phyloP scores from a whole-genome alignment of 2,888 invertebrate species.

The Chrysopilus asiliformis region DNA sequence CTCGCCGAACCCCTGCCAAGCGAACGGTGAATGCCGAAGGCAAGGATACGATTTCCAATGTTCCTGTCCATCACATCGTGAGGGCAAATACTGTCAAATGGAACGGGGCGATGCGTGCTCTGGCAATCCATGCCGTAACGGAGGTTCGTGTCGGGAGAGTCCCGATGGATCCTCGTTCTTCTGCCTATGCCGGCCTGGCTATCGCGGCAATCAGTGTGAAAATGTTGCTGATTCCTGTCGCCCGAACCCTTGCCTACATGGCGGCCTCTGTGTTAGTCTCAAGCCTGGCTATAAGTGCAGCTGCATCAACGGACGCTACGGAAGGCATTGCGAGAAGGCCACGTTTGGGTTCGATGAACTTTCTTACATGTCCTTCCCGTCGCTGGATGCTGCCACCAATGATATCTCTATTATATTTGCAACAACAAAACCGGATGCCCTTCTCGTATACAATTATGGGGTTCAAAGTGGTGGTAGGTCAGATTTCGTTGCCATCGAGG shows the following conservation, averaged over 20 bases:
- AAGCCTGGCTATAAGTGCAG: slow-evolving; percentile 77
- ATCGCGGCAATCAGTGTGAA: slow-evolving; percentile 83
- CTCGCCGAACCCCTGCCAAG: slow-evolving; percentile 74
- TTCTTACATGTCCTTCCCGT: slow-evolving; percentile 79
- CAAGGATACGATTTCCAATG: slow-evolving; percentile 77
- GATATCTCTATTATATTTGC: slow-evolving; percentile 85
- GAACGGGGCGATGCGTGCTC: slow-evolving; percentile 76
- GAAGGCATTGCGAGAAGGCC: slow-evolving; percentile 79
- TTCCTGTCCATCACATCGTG: slow-evolving; percentile 59
- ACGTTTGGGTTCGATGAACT: slow-evolving; percentile 81
- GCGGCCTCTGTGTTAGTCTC: slow-evolving; percentile 76
- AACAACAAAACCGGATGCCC: slow-evolving; percentile 71
- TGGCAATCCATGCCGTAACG: slow-evolving; percentile 77
- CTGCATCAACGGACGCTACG: slow-evolving; percentile 79
- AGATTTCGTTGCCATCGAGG: slow-evolving; percentile 84
- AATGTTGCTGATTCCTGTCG: slow-evolving; percentile 77
- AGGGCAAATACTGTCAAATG: slow-evolving; percentile 72
- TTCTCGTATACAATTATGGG: slow-evolving; percentile 86
- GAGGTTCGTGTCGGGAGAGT: slow-evolving; percentile 81
- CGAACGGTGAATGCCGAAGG: slow-evolving; percentile 71
- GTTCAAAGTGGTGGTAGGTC: slow-evolving; percentile 76
- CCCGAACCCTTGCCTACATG: slow-evolving; percentile 84
- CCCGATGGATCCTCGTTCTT: slow-evolving; percentile 80
- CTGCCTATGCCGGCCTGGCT: slow-evolving; percentile 83
- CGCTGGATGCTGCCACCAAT: slow-evolving; percentile 77